A percentile compares a stretch with the other conserved stretches of the same genome.
phyloP scores from a whole-genome alignment of 2,797 vertebrate genomes.

The Coracias cyanogaster region DNA sequence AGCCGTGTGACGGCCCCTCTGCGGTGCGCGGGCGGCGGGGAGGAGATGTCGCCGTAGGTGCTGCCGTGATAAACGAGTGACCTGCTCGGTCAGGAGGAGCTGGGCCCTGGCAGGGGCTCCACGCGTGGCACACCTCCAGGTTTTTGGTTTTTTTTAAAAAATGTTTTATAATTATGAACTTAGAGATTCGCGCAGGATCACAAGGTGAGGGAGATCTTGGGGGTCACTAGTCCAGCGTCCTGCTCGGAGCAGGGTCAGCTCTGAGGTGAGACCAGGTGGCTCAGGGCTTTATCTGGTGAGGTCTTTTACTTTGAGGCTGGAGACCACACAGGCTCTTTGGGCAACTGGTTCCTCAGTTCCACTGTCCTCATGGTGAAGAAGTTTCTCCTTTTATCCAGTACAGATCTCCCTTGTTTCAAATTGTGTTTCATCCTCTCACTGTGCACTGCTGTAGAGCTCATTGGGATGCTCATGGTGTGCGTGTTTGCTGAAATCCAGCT shows the following conservation, averaged over 20 bases:
- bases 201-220: accelerated
- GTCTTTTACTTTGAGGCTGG: background rate
- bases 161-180: accelerated
- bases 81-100: background rate
- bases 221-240: accelerated
- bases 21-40: too few relatives aligned
- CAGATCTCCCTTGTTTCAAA: background rate
- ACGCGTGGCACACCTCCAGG: too few relatives aligned
- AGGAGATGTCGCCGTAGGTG: accelerated
- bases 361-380: background rate
- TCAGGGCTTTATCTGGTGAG: accelerated
- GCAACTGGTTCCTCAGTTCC: background rate
- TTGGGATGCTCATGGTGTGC: background rate
- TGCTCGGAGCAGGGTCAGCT: background rate
- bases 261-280: background rate
- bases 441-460: accelerated
- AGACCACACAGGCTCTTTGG: background rate
- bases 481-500: background rate
- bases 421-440: accelerated
- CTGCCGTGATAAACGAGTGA: accelerated
- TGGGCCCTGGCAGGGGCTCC: accelerated
- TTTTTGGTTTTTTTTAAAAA: accelerated
- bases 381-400: background rate
- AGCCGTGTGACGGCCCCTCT: background rate
- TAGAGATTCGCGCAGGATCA: accelerated